phyloP scores from a whole-genome alignment of 2,888 invertebrate genomes.

The Adelognathus sp. region DNA sequence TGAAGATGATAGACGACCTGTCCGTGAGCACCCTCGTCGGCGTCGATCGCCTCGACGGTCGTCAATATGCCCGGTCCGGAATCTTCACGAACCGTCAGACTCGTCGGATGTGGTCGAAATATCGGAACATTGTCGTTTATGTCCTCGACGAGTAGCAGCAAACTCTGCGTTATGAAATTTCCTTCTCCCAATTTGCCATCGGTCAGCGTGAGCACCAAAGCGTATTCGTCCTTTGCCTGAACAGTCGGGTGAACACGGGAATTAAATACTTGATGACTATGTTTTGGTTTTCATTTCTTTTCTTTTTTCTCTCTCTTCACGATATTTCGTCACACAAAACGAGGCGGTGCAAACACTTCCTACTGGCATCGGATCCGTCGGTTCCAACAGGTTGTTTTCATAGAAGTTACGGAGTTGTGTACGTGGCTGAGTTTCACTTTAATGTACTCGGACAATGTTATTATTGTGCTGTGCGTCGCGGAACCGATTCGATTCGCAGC shows the following conservation, averaged over 20 bases:
- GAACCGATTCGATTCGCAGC: slow-evolving; percentile 70
- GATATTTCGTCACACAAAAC: not conserved
- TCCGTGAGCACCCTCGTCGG: slow-evolving; percentile 95
- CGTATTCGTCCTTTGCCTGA: slow-evolving; percentile 94
- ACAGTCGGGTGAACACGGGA: slow-evolving; percentile 30
- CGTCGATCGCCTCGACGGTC: slow-evolving; percentile 93
- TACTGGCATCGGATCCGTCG: slow-evolving; percentile 1
- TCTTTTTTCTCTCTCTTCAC: not conserved
- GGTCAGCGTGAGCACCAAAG: slow-evolving; percentile 92
- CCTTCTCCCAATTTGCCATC: slow-evolving; percentile 94
- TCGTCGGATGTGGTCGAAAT: slow-evolving; percentile 92
- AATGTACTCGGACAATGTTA: slow-evolving; percentile 64
- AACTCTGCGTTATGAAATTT: slow-evolving; percentile 94
- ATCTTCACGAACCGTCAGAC: slow-evolving; percentile 91
- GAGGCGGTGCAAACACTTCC: not conserved
- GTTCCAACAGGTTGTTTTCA: not conserved
- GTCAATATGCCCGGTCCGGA: slow-evolving; percentile 88
- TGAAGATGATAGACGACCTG: slow-evolving; percentile 94
- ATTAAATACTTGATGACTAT: too few species aligned
- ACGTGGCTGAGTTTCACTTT: slow-evolving; percentile 68
- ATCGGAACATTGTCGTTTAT: slow-evolving; percentile 95
- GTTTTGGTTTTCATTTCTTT: not conserved
- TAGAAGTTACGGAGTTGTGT: slow-evolving; percentile 17
- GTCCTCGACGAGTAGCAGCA: slow-evolving; percentile 94
- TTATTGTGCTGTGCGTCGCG: slow-evolving; percentile 67